A percentile compares a stretch with the other conserved stretches of the same genome.
phyloP scores from a whole-genome alignment of 2,113 vertebrate genomes.

The Semicossyphus pulcher region DNA sequence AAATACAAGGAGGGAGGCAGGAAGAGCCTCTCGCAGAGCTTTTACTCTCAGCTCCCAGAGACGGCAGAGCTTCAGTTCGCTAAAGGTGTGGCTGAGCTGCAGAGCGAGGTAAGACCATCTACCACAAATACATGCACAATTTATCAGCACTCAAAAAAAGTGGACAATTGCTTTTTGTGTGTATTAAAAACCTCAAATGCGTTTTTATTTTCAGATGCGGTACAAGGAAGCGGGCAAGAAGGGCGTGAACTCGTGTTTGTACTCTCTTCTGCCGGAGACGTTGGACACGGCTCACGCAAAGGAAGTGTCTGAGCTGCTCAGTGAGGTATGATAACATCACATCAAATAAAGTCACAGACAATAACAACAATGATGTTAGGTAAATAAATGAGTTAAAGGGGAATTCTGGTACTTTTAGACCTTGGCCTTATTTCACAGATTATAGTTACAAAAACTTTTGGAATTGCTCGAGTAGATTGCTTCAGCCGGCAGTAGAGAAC shows the following conservation, averaged over 20 bases:
- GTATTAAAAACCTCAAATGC: accelerated
- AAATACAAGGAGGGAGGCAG: conserved; percentile 90
- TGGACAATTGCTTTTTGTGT: too few relatives aligned
- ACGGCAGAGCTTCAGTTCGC: conserved; percentile 91
- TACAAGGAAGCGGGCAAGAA: conserved; percentile 88
- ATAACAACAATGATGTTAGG: too few relatives aligned
- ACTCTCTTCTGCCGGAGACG: conserved; percentile 90
- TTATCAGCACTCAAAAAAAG: too few relatives aligned
- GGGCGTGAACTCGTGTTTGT: conserved; percentile 83
- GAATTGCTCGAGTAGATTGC: too few relatives aligned
- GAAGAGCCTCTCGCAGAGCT: conserved; percentile 83
- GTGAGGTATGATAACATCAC: conserved; percentile 61
- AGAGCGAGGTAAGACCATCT: conserved; percentile 92
- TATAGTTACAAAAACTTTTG: too few relatives aligned
- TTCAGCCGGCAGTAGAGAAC: too few relatives aligned
- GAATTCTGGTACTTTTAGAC: too few relatives aligned
- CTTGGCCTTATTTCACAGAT: too few relatives aligned
- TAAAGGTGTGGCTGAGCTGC: conserved; percentile 86
- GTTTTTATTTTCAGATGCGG: conserved; percentile 52
- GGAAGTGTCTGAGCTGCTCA: conserved; percentile 75
- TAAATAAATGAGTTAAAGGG: too few relatives aligned
- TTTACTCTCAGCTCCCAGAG: conserved; percentile 91
- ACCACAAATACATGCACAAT: too few relatives aligned
- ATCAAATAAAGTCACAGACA: background rate
- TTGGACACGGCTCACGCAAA: conserved; percentile 90